A percentile compares a stretch with the other conserved stretches of the same genome.
Conservation (phyloP, 2,113 vertebrate genomes). For the Scytalopus superciliaris region DNA sequence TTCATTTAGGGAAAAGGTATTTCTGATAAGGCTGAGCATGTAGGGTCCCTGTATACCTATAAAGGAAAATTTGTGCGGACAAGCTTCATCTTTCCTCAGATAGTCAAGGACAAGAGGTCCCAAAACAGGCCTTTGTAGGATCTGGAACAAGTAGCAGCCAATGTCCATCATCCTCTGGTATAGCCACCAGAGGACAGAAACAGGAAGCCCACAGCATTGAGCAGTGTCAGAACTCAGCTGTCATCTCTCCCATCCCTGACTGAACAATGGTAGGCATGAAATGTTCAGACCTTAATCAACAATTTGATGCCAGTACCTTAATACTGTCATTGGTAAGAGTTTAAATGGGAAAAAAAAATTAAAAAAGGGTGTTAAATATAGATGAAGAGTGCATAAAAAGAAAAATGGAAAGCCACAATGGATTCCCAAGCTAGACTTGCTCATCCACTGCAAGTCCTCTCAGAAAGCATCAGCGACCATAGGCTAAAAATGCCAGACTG, state of each 20-base stretch:
- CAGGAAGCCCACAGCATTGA: not conserved
- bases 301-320: not conserved
- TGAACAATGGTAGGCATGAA: not conserved
- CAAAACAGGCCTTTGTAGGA: not conserved
- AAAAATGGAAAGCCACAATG: not conserved
- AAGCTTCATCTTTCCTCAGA: not conserved
- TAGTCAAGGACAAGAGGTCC: not conserved
- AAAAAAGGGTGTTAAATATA: not conserved
- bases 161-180: not conserved
- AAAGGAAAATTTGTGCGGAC: not conserved
- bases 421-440: not conserved
- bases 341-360: not conserved
- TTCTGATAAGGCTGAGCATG: not conserved
- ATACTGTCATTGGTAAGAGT: not conserved
- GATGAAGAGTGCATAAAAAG: not conserved
- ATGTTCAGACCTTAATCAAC: not conserved
- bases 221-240: fast-evolving
- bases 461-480: not conserved
- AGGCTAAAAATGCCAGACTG: not conserved
- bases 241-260: not conserved
- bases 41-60: not conserved
- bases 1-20: not conserved
- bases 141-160: not conserved
- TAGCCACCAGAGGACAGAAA: not conserved
- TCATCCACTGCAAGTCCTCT: not conserved